Percentiles rank a stretch among this genome's conserved stretches.
Conservation (phyloP, 2,888 invertebrate species). For the Chymomyza procnemis region DNA sequence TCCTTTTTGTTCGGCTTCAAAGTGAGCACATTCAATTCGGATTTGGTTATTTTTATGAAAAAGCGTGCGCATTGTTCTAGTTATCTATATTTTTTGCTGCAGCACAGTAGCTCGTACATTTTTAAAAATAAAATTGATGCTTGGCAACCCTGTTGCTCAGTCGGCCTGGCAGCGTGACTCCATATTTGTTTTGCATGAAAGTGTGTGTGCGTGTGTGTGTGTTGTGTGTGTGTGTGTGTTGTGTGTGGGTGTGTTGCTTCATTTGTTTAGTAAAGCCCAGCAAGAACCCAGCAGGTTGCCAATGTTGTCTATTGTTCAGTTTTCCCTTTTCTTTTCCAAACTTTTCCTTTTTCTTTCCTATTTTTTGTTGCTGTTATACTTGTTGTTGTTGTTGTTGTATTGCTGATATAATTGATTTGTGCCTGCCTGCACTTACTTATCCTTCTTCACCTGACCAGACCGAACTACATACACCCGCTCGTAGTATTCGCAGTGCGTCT, state of each 20-base stretch:
- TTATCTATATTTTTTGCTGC: too few species aligned
- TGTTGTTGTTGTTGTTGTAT: constrained; percentile 10
- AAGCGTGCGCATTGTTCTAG: too few species aligned
- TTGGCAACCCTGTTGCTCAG: neutral
- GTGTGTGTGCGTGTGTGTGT: neutral
- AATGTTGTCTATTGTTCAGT: constrained; percentile 61
- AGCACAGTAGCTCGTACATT: too few species aligned
- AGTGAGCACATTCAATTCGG: too few species aligned
- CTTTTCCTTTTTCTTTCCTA: constrained; percentile 15
- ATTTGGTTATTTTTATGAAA: too few species aligned
- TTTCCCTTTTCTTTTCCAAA: constrained; percentile 6
- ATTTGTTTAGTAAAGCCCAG: constrained; percentile 66
- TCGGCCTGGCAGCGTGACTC: constrained; percentile 10
- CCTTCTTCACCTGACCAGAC: neutral
- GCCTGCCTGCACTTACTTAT: constrained; percentile 38
- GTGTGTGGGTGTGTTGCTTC: too few species aligned
- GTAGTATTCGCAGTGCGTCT: constrained; percentile 14
- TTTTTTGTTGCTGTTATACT: constrained; percentile 15
- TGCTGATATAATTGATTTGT: constrained; percentile 62
- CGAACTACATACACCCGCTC: neutral
- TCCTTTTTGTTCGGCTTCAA: too few species aligned
- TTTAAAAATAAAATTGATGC: neutral
- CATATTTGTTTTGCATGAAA: neutral
- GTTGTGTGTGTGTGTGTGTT: neutral
- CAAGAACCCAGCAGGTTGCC: constrained; percentile 67